A percentile compares a stretch with the other conserved stretches of the same genome.
Conservation (phyloP, 2,888 invertebrate species). For the Dromius quadrimaculatus region DNA sequence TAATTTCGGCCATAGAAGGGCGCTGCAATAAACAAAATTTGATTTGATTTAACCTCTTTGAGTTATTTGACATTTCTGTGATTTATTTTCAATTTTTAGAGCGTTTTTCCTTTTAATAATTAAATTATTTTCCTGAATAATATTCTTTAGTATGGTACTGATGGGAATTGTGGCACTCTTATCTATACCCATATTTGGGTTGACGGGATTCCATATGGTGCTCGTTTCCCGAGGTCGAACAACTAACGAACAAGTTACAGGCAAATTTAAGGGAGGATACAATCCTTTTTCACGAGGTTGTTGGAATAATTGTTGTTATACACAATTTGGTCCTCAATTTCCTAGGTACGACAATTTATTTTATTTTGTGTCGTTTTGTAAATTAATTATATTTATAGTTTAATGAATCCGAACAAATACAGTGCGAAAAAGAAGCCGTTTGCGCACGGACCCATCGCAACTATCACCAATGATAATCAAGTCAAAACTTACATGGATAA, state of each 20-base stretch:
- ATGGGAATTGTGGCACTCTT: conserved; percentile 93
- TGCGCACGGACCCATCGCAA: conserved; percentile 67
- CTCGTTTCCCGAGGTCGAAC: conserved; percentile 96
- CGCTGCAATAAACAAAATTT: too few relatives aligned
- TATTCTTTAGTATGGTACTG: conserved; percentile 79
- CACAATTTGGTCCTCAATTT: conserved; percentile 96
- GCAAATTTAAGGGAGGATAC: conserved; percentile 98
- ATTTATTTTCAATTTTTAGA: too few relatives aligned
- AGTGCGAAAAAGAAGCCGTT: conserved; percentile 73
- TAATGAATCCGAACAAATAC: conserved; percentile 77
- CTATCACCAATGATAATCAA: conserved; percentile 80
- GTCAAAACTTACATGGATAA: conserved; percentile 97
- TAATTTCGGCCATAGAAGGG: too few relatives aligned
- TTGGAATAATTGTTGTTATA: conserved; percentile 94
- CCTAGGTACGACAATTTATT: conserved; percentile 80
- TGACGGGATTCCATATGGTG: conserved; percentile 98
- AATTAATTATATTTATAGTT: too few relatives aligned
- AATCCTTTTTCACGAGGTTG: conserved; percentile 98
- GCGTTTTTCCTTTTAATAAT: too few relatives aligned
- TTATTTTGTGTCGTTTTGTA: conserved; percentile 28
- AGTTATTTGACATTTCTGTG: too few relatives aligned
- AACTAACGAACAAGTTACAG: conserved; percentile 99
- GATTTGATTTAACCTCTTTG: too few relatives aligned
- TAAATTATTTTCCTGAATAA: conserved; percentile 1
- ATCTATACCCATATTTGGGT: conserved; percentile 96